Evolutionary conservation across 2,888 invertebrate genomes (phyloP).

Genomic region (Sepioteuthis lessoniana): DNA sequence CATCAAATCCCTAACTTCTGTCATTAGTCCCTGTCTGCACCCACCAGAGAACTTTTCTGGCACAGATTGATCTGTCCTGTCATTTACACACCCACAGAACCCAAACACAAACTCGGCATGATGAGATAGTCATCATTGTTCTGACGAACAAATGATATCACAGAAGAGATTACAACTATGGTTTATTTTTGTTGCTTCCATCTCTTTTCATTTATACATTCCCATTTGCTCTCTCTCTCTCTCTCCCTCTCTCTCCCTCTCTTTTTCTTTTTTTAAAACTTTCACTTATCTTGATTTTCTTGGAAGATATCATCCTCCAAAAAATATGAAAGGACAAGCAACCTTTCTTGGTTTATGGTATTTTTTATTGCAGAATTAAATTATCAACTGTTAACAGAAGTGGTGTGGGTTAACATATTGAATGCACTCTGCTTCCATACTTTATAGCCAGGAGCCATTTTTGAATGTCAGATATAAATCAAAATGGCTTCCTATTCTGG

Average conservation of each 20-base stretch:
- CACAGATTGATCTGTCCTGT: too few species aligned
- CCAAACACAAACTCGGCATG: too few species aligned
- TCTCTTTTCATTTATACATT: not conserved
- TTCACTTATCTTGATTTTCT: not conserved
- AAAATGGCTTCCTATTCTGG: constrained; percentile 23
- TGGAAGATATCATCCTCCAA: not conserved
- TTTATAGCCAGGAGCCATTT: not conserved
- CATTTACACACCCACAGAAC: too few species aligned
- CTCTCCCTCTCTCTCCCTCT: too few species aligned
- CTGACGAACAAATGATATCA: too few species aligned
- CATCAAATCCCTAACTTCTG: too few species aligned
- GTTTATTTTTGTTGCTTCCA: not conserved
- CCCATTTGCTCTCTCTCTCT: not conserved
- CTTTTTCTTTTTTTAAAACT: not conserved
- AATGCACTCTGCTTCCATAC: not conserved
- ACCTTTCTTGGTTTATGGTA: not conserved
- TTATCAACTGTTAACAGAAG: constrained; percentile 33
- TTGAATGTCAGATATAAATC: not conserved
- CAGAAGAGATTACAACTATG: not conserved
- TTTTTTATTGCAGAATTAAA: constrained; percentile 1
- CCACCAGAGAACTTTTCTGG: too few species aligned
- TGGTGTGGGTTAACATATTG: constrained; percentile 1
- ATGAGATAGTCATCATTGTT: too few species aligned
- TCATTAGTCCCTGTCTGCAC: too few species aligned
- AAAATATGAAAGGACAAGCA: not conserved